Base-by-base conservation (phyloP, 2,888 invertebrate genomes). In the Notocelia uddmanniana region DNA sequence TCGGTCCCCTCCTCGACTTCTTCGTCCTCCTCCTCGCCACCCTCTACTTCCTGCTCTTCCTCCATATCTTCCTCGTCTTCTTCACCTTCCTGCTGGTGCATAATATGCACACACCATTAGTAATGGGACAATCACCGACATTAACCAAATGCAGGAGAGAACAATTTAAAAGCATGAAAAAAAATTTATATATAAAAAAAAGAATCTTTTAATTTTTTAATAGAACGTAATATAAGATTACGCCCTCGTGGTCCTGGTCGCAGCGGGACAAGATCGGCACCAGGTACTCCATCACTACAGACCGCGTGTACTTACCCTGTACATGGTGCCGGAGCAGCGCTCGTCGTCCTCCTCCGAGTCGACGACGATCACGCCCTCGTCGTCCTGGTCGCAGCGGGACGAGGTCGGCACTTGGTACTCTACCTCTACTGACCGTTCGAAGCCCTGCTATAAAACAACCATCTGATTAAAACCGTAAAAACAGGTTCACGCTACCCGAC, bases 231-330 rank as follows among this genome's bases (percentile, higher is more conserved):
- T 97, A 96, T 3, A 96, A 96, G 57, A 97, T 96, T 54, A 97
- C 96, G 19, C 95, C 95, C 77, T 97, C 97, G 83, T 97, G 97
- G 81, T 97, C 97, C 83, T 97, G 97, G 84, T 97, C 97, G 73
- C 97, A 95, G 81, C 97, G 97, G 34, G 97, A 97, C 23, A 97
- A 97, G 0, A 97, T 97, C 9, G 97, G 97, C 71, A 97, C 97
- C 91, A 97, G 96, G 84, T 96, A 96, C 82, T 97, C 97, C n/a
- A 96, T 96, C 82, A 96, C 96, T 58, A 95, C 95, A 2, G 95
- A 95, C 31, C 31, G 8, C 3, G 31, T 31, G 31, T 31, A 9
- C 75, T 76, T 82, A 91, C 92, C 87, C 89, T 83, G 74, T 94
- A 95, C 91, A 94, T 95, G 74, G 92, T 94, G 76, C 95, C 95